Evolutionary conservation across 2,888 invertebrate genomes (phyloP), one percentile per base, ranked within the genome.

Genomic region (Ariolimax columbianus): DNA sequence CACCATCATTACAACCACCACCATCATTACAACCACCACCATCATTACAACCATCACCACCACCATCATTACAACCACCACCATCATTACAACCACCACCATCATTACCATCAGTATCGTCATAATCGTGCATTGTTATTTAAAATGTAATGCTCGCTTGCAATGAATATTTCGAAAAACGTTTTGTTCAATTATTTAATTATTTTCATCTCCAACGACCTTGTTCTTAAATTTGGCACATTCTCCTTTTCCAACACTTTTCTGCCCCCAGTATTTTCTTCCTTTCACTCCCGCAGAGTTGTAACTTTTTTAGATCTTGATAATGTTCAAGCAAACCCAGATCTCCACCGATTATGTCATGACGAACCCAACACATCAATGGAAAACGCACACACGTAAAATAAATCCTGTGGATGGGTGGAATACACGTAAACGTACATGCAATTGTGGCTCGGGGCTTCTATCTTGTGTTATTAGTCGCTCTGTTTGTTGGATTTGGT

Each of bases 401-500:
- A 68, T 17, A 19, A 11, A 11, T 68, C 19, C 11, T 36, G 36
- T 11, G 47, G 26, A 47, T 30, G 73, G 14, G 72, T n/a, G 6
- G 26, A 72, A n/a, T 72, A 40, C 72, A 72, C 14, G 40, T 72
- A 43, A 23, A n/a, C 26, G 72, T n/a, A 43, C n/a, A 43, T 43
- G 30, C n/a, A n/a, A n/a, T 30, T 66, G 40, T 72, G 23, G 11
- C 38, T 68, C 40, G 40, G 40, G 47, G 47, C 19, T 51, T 33
- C 51, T 36, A 23, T 75, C 30, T 19, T 51, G 17, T 51, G 51
- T 19, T 43, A n/a, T 43, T n/a, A 11, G n/a, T 73, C n/a, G 17
- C 43, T 73, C 73, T 70, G 40, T 70, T 70, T 70, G 23, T 70
- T 40, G n/a, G 43, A 73, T 73, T 40, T 43, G 14, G 30, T n/a